Conservation (phyloP, 1,140 invertebrate genomes). For the Drosophila busckii region DNA sequence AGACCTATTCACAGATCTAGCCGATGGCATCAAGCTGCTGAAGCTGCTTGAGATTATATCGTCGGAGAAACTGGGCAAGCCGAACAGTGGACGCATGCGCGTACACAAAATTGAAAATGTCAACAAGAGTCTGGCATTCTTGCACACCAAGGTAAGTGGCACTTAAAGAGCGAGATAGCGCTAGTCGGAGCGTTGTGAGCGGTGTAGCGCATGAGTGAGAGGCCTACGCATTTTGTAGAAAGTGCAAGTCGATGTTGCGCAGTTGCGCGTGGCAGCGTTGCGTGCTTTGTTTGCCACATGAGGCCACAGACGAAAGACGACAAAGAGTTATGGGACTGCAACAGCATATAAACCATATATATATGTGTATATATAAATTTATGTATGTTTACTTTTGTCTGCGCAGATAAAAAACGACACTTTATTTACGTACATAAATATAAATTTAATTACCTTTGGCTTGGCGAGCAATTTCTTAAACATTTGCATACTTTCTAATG, state of each 20-base stretch:
- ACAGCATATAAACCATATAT: slow-evolving; percentile 11
- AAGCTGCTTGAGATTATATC: slow-evolving; percentile 99
- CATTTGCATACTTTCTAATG: slow-evolving; percentile 77
- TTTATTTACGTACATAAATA: slow-evolving; percentile 10
- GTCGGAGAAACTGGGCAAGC: slow-evolving; percentile 97
- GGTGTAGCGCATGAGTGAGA: neutral
- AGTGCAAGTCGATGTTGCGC: slow-evolving; percentile 69
- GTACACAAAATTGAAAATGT: slow-evolving; percentile 99
- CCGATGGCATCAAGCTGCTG: slow-evolving; percentile 96
- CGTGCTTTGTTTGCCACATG: slow-evolving; percentile 71
- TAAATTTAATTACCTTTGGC: slow-evolving; percentile 63
- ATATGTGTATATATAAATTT: slow-evolving; percentile 3
- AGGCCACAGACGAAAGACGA: slow-evolving; percentile 7
- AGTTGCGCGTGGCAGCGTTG: slow-evolving; percentile 69
- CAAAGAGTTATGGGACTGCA: slow-evolving; percentile 23
- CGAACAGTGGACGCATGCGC: slow-evolving; percentile 97
- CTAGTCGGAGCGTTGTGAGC: neutral
- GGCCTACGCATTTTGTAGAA: slow-evolving; percentile 71
- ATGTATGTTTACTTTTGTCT: too few species aligned
- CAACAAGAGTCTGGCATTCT: slow-evolving; percentile 98
- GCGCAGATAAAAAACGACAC: slow-evolving; percentile 11
- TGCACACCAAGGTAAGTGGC: slow-evolving; percentile 94
- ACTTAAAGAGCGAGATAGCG: neutral
- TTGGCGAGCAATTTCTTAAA: slow-evolving; percentile 47
- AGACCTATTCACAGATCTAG: slow-evolving; percentile 97